Evolutionary conservation across 2,797 vertebrate species (phyloP).

Genomic region (Adelosebastes latens): DNA sequence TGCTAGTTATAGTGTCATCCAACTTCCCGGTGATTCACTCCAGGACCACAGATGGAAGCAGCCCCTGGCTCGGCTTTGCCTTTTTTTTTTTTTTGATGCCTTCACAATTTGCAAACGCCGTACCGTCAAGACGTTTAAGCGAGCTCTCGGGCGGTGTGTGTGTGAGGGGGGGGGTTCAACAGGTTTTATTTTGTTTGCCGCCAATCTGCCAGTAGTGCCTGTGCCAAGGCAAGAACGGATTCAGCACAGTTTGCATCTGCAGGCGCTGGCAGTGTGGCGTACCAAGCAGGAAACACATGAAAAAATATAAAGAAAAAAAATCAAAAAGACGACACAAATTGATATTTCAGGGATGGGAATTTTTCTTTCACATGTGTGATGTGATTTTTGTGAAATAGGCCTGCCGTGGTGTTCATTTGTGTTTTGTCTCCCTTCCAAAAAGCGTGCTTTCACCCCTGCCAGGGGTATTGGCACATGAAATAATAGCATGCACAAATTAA

Average conservation of each 20-base stretch:
- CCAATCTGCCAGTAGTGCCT: background rate
- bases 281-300: constrained; percentile 27
- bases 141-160: background rate
- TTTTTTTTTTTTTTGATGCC: constrained; percentile 22
- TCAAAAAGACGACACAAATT: constrained; percentile 2
- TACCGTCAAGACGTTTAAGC: constrained; percentile 8
- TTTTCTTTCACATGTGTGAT: background rate
- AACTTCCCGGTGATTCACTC: constrained; percentile 61
- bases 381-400: constrained; percentile 9
- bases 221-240: constrained; percentile 2
- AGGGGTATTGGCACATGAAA: constrained; percentile 7
- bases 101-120: constrained; percentile 40
- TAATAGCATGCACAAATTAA: constrained; percentile 32
- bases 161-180: constrained; percentile 36
- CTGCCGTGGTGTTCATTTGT: constrained; percentile 7
- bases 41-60: constrained; percentile 59
- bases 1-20: constrained; percentile 50
- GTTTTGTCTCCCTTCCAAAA: constrained; percentile 31
- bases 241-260: constrained; percentile 14
- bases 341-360: constrained; percentile 2
- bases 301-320: constrained; percentile 5
- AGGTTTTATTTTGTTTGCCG: constrained; percentile 47
- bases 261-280: constrained; percentile 5
- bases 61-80: background rate
- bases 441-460: constrained; percentile 4